Percentiles rank a stretch among this genome's conserved stretches.
Conservation (phyloP, 2,797 vertebrate genomes). For the Peromyscus eremicus region DNA sequence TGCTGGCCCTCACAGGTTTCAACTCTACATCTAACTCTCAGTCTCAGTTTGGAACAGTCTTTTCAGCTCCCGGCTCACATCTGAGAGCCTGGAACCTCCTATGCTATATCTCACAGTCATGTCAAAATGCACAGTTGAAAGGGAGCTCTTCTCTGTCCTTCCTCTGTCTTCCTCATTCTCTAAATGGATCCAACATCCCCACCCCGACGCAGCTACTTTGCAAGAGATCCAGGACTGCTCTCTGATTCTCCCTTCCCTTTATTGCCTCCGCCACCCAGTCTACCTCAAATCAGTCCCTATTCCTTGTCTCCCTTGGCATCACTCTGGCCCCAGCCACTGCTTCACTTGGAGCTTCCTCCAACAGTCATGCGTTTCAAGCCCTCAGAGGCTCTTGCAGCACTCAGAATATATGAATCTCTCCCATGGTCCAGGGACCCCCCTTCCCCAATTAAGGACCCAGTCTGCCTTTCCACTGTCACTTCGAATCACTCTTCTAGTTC, state of each 20-base stretch:
- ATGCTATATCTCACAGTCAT: not conserved
- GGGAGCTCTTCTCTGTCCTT: too few species aligned
- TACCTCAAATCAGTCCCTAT: fast-evolving
- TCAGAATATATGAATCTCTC: not conserved
- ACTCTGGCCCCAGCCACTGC: not conserved
- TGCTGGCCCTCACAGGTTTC: not conserved
- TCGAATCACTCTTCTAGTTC: not conserved
- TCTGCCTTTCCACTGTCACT: not conserved
- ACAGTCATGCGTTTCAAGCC: not conserved
- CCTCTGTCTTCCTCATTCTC: not conserved
- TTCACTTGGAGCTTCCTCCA: not conserved
- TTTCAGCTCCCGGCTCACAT: not conserved
- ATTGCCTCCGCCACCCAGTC: fast-evolving
- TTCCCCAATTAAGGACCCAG: fast-evolving
- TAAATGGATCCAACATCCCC: not conserved
- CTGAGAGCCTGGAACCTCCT: not conserved
- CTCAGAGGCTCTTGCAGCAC: not conserved
- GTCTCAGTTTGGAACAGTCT: not conserved
- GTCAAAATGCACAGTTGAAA: not conserved
- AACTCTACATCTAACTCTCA: not conserved
- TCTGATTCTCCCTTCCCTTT: not conserved
- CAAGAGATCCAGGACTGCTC: not conserved
- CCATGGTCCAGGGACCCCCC: fast-evolving
- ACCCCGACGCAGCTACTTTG: not conserved
- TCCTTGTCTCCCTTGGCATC: not conserved